phyloP scores from a whole-genome alignment of 1,140 invertebrate genomes.

The Atta texana region DNA sequence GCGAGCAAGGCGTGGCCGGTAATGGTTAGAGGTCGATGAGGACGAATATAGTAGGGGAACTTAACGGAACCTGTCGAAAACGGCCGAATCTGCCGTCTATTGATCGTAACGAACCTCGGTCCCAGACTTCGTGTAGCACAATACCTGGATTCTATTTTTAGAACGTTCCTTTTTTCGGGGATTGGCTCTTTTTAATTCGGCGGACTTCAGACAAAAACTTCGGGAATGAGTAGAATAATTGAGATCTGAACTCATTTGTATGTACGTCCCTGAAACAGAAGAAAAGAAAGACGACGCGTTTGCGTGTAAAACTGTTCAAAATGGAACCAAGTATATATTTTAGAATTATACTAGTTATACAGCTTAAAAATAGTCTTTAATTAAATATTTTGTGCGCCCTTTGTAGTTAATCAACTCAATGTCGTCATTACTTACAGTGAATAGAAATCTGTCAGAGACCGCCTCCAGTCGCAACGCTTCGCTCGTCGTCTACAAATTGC shows the following conservation, averaged over 20 bases:
- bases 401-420: neutral
- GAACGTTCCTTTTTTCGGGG: neutral
- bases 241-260: neutral
- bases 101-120: conserved; percentile 69
- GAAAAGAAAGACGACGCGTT: neutral
- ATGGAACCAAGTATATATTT: neutral
- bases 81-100: conserved; percentile 72
- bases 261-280: neutral
- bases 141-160: conserved; percentile 63
- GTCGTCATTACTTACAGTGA: neutral
- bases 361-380: neutral
- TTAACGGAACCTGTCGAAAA: conserved; percentile 77
- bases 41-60: conserved; percentile 76
- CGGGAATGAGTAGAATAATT: conserved; percentile 5
- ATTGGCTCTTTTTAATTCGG: neutral
- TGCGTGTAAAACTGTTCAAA: neutral
- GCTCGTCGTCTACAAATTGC: neutral
- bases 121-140: conserved; percentile 55
- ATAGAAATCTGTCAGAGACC: neutral
- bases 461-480: neutral
- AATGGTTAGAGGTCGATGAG: conserved; percentile 71
- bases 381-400: neutral
- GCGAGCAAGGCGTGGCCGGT: conserved; percentile 66
- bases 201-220: neutral
- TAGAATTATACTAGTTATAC: neutral